phyloP scores from a whole-genome alignment of 1,140 invertebrate genomes.

The Drosophila ambigua region DNA sequence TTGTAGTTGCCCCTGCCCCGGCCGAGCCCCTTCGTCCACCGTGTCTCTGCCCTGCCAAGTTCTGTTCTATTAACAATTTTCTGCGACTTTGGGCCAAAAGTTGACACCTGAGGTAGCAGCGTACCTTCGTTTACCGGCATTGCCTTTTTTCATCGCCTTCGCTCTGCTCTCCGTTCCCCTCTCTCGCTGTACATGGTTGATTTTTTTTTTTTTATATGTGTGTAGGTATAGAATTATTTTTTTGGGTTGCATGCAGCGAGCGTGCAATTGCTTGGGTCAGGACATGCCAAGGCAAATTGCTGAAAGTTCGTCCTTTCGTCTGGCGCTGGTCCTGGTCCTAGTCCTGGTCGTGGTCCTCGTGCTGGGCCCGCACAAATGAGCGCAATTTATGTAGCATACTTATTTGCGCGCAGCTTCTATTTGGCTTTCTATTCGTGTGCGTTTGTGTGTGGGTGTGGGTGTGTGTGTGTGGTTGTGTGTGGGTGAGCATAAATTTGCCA shows the following conservation, averaged over 20 bases:
- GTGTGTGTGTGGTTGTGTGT: constrained; percentile 7
- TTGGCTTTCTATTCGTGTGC: constrained; percentile 20
- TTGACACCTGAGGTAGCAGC: constrained; percentile 40
- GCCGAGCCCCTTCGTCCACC: no score
- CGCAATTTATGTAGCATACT: constrained; percentile 57
- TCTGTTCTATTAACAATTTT: constrained; percentile 35
- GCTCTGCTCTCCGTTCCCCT: no score
- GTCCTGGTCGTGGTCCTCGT: no score
- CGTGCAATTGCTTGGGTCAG: constrained; percentile 51
- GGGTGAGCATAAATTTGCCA: constrained; percentile 47
- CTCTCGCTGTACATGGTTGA: no score
- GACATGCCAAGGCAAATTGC: constrained; percentile 58
- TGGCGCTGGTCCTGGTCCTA: not conserved
- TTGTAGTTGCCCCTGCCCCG: no score
- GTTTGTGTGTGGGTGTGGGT: constrained; percentile 7
- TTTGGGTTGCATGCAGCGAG: constrained; percentile 19
- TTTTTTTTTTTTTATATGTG: no score
- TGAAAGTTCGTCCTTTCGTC: constrained; percentile 43
- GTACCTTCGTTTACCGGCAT: not conserved
- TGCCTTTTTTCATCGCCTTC: constrained; percentile 1
- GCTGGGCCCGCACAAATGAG: constrained; percentile 44
- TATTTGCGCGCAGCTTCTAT: constrained; percentile 56
- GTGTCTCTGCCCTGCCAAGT: not conserved
- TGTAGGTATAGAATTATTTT: not conserved
- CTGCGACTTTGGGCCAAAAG: constrained; percentile 24